Evolutionary conservation across 2,888 invertebrate genomes (phyloP).

Genomic region (Azorinus chamasolen): DNA sequence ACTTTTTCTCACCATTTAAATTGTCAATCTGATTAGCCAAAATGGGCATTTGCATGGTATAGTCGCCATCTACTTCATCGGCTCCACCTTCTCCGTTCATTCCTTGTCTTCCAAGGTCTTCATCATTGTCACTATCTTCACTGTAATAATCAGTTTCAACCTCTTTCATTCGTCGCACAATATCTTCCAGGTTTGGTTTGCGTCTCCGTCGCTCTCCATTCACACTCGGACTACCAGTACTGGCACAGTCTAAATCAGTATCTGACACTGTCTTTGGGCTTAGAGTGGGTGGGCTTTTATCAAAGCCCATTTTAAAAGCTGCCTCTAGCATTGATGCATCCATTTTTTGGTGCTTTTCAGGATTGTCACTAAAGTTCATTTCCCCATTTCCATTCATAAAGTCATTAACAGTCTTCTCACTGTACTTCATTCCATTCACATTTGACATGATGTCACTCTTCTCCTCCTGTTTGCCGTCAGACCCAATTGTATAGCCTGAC

Average conservation of each 20-base stretch:
- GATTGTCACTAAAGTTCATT: slow-evolving; percentile 6
- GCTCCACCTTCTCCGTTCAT: slow-evolving; percentile 40
- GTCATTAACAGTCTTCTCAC: slow-evolving; percentile 31
- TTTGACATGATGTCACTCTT: slow-evolving; percentile 25
- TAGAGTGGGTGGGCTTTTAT: slow-evolving; percentile 56
- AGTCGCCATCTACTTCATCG: slow-evolving; percentile 75
- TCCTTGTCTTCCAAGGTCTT: slow-evolving; percentile 45
- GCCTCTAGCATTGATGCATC: slow-evolving; percentile 44
- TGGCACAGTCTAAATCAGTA: slow-evolving; percentile 57
- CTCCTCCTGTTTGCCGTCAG: slow-evolving; percentile 34
- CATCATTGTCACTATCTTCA: slow-evolving; percentile 71
- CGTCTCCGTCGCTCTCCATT: slow-evolving; percentile 71
- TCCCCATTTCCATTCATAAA: slow-evolving; percentile 16
- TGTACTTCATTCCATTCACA: slow-evolving; percentile 33
- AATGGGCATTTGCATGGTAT: slow-evolving; percentile 44
- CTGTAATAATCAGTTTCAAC: slow-evolving; percentile 74
- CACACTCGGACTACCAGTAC: slow-evolving; percentile 63
- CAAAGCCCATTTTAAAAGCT: slow-evolving; percentile 50
- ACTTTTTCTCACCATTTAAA: slow-evolving; percentile 21
- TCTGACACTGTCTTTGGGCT: slow-evolving; percentile 65
- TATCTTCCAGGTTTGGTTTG: slow-evolving; percentile 81
- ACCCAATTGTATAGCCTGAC: slow-evolving; percentile 38
- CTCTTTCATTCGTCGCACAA: slow-evolving; percentile 77
- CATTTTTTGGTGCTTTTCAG: slow-evolving; percentile 4
- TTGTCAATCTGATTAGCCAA: slow-evolving; percentile 43